Conservation (phyloP, 2,888 invertebrate genomes). For the Seira ritae region DNA sequence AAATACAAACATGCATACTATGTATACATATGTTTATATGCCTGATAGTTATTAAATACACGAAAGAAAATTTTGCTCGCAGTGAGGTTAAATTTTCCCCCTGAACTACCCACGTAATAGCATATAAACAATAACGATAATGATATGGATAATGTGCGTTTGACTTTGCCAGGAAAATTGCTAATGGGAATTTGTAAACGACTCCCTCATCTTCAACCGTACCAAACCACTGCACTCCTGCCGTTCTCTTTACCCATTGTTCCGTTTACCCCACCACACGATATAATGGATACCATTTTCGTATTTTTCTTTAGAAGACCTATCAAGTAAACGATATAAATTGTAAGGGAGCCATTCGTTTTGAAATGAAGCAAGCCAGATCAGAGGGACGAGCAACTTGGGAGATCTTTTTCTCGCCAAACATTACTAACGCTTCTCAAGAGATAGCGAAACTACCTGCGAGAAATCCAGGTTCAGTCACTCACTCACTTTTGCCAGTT, state of each 20-base stretch:
- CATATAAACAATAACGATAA: slow-evolving; percentile 42
- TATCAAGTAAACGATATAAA: neutral
- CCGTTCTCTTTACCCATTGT: too few relatives aligned
- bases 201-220: slow-evolving; percentile 1
- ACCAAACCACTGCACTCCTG: too few relatives aligned
- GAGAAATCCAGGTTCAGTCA: slow-evolving; percentile 18
- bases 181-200: slow-evolving; percentile 51
- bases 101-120: neutral
- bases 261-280: neutral
- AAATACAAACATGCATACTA: neutral
- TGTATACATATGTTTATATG: neutral
- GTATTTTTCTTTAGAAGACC: too few relatives aligned
- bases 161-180: slow-evolving; percentile 40
- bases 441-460: slow-evolving; percentile 44
- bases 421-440: slow-evolving; percentile 20
- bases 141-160: slow-evolving; percentile 28
- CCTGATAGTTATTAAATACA: neutral
- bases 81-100: neutral
- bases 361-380: neutral
- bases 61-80: too few relatives aligned
- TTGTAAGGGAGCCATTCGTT: neutral
- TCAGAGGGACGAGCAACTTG: neutral
- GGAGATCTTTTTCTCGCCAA: neutral
- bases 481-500: neutral
- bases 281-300: neutral